Conservation (phyloP, 2,113 vertebrate species). For the Oxyruncus cristatus region DNA sequence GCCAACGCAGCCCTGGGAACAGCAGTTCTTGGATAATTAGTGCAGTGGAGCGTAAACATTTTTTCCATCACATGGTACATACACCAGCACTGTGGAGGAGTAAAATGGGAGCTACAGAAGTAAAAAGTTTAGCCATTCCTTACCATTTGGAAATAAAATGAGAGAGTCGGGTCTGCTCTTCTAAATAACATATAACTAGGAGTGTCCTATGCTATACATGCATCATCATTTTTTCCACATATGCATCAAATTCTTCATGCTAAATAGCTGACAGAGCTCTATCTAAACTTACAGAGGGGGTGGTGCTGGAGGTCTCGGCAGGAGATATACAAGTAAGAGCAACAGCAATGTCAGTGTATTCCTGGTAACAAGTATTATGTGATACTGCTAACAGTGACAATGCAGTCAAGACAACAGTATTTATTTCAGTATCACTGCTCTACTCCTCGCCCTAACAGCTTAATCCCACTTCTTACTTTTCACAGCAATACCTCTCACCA, state of each 20-base stretch:
- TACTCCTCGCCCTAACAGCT: not conserved
- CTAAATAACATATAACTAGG: not conserved
- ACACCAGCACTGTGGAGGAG: not conserved
- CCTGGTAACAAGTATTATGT: not conserved
- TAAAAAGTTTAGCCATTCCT: not conserved
- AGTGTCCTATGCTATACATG: not conserved
- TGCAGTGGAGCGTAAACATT: slow-evolving; percentile 49
- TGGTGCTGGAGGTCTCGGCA: not conserved
- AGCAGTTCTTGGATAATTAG: slow-evolving; percentile 38
- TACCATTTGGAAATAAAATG: not conserved
- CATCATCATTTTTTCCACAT: not conserved
- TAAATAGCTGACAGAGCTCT: not conserved
- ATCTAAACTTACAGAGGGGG: not conserved
- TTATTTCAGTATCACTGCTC: not conserved
- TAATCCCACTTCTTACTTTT: not conserved
- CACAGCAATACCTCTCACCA: not conserved
- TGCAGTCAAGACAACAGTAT: not conserved
- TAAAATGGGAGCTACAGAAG: not conserved
- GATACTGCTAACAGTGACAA: not conserved
- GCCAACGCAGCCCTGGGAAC: slow-evolving; percentile 45
- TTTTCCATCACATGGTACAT: slow-evolving; percentile 13
- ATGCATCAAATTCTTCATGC: not conserved
- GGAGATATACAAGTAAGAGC: not conserved
- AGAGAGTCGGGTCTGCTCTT: not conserved
- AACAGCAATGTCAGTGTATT: not conserved